Evolutionary conservation across 2,113 vertebrate genomes (phyloP), one percentile per base, ranked within the genome.

Genomic region (Phrynosoma blainvillii): DNA sequence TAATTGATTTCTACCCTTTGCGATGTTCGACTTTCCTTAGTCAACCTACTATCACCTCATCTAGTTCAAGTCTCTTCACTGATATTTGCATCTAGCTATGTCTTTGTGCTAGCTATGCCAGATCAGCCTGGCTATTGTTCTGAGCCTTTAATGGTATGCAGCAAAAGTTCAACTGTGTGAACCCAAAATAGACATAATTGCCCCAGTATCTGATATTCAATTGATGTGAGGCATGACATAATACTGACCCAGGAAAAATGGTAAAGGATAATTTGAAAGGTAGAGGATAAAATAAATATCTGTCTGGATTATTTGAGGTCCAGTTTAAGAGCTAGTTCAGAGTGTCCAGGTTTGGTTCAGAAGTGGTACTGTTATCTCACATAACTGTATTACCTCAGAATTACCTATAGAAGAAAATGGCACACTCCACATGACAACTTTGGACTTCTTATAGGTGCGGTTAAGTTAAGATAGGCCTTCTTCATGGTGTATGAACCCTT

Each of bases 1-100:
- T 86, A n/a, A 86, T 86, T 71, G 65, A n/a, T 80, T 10, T 30
- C 68, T 87, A 18, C 25, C 16, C 23, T 87, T 40, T 59, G 20
- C 16, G 10, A 71, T 84, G 47, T 40, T 79, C 2, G 2, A 8
- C 59, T 40, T 32, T 79, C 85, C 40, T 32, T 36, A 59, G 13
- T 32, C 70, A 78, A 36, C 75, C 32, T 27, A 71, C 42, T 7
- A 32, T 52, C 27, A 54, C 9, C 66, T 32, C 18, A 36, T 40
- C 7, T 42, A 79, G 76, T 70, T 68, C 27, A 85, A 13, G 66
- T n/a, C 5, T 8, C 18, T 21, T 79, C 52, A 40, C 65, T 86
- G 21, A 27, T 52, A 70, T 62, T 79, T 56, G 30, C 9, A 11
- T 54, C n/a, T 70, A 42, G 30, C 27, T 12, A 4, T 78, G 21